These are phyloP conservation scores for Acleris holmiana DNA, from an alignment of 2,888 invertebrate species.

Conservation along the genomic window DNA sequence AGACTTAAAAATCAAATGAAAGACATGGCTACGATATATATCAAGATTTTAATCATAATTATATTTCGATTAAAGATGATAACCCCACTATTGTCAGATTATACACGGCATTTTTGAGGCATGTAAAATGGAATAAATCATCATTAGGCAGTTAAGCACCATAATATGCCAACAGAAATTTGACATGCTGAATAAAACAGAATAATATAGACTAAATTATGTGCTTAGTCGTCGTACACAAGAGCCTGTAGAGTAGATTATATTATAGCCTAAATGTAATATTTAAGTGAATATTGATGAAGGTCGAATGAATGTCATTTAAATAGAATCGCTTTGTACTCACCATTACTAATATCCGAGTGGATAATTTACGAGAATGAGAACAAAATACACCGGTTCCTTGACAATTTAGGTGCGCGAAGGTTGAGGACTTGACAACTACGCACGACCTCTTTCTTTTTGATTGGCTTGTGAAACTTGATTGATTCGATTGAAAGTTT, in stretches of 20 bases:
- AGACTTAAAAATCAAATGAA: not conserved
- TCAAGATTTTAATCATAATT: constrained; percentile 8
- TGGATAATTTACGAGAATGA: constrained; percentile 24
- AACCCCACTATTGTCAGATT: not conserved
- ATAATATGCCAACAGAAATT: no score
- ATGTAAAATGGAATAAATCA: not conserved
- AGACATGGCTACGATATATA: constrained; percentile 1
- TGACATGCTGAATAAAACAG: no score
- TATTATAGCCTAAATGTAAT: not conserved
- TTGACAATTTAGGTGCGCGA: constrained; percentile 6
- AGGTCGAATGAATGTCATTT: constrained; percentile 79
- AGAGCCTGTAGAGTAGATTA: not conserved
- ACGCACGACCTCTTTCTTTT: constrained; percentile 22
- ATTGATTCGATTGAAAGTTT: not conserved
- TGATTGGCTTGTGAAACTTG: constrained; percentile 13
- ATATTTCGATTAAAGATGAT: constrained; percentile 20
- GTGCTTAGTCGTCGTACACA: not conserved
- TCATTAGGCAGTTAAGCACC: no score
- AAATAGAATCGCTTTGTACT: constrained; percentile 51
- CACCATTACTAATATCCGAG: constrained; percentile 59
- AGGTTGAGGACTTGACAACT: constrained; percentile 19
- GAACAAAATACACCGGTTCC: constrained; percentile 27
- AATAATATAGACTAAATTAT: not conserved
- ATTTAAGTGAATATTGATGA: constrained; percentile 37
- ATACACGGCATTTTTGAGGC: constrained; percentile 5